Conservation (phyloP, 2,888 invertebrate genomes). For the Peribatodes rhomboidaria region DNA sequence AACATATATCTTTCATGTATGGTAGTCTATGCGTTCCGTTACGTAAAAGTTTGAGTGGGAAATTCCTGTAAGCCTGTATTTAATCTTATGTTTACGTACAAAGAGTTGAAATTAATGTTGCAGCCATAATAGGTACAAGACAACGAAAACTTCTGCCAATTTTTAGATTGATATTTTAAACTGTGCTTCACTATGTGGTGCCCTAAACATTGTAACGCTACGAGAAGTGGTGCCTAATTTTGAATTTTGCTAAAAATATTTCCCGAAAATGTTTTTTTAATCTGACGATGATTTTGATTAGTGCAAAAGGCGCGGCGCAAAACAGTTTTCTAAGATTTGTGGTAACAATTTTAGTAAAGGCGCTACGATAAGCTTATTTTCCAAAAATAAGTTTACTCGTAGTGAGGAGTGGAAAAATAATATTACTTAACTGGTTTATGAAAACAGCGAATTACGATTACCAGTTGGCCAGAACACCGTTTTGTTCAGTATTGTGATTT, state of each 20-base stretch:
- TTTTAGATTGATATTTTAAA: constrained; percentile 50
- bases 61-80: no score
- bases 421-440: neutral
- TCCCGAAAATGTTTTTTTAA: neutral
- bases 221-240: constrained; percentile 74
- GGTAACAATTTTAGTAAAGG: constrained; percentile 11
- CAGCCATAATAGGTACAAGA: constrained; percentile 49
- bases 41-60: no score
- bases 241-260: neutral
- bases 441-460: no score
- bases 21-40: no score
- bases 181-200: constrained; percentile 61
- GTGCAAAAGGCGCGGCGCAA: constrained; percentile 20
- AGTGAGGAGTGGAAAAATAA: constrained; percentile 19
- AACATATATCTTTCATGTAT: no score
- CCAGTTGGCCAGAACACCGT: no score
- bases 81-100: no score
- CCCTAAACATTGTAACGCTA: no score
- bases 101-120: constrained; percentile 17
- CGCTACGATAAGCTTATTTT: constrained; percentile 42
- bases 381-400: constrained; percentile 38
- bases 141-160: constrained; percentile 69
- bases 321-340: neutral
- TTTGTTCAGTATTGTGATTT: no score
- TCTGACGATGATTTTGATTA: constrained; percentile 1